These are phyloP conservation scores for Pitta sordida DNA, from an alignment of 2,113 vertebrate species.

Conservation along the genomic window DNA sequence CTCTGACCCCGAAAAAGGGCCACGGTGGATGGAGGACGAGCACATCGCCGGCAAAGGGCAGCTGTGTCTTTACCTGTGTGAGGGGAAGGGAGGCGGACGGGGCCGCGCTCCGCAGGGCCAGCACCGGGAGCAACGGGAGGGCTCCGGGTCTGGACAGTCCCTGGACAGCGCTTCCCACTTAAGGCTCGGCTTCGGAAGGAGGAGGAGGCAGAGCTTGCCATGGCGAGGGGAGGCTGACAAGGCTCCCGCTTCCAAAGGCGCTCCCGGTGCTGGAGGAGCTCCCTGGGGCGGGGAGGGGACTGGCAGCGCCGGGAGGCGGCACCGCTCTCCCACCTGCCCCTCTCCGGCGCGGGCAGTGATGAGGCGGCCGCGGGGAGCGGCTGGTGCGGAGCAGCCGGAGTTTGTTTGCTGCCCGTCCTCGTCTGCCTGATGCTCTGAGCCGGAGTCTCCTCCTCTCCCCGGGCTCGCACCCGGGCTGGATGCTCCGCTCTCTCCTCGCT, in stretches of 20 bases:
- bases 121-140: not conserved
- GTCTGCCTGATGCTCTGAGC: slow-evolving; percentile 25
- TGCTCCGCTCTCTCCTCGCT: not conserved
- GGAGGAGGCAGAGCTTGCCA: not conserved
- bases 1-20: not conserved
- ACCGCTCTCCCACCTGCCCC: slow-evolving; percentile 30
- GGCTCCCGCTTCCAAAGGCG: not conserved
- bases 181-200: not conserved
- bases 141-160: not conserved
- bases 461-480: slow-evolving; percentile 33
- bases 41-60: not conserved
- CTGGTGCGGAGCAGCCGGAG: not conserved
- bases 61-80: not conserved
- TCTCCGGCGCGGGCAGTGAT: slow-evolving; percentile 31
- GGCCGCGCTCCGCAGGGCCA: not conserved
- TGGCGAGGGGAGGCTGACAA: not conserved
- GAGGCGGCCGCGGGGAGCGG: slow-evolving; percentile 36
- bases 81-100: not conserved
- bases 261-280: not conserved
- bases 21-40: rapidly evolving
- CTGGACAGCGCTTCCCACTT: not conserved
- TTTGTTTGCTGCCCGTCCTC: slow-evolving; percentile 1
- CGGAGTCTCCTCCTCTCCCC: slow-evolving; percentile 1
- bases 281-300: slow-evolving; percentile 19
- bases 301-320: slow-evolving; percentile 34